Percentiles rank a stretch among this genome's conserved stretches.
Evolutionary conservation across 2,888 invertebrate species (phyloP).

Genomic region (Sphecodes monilicornis): DNA sequence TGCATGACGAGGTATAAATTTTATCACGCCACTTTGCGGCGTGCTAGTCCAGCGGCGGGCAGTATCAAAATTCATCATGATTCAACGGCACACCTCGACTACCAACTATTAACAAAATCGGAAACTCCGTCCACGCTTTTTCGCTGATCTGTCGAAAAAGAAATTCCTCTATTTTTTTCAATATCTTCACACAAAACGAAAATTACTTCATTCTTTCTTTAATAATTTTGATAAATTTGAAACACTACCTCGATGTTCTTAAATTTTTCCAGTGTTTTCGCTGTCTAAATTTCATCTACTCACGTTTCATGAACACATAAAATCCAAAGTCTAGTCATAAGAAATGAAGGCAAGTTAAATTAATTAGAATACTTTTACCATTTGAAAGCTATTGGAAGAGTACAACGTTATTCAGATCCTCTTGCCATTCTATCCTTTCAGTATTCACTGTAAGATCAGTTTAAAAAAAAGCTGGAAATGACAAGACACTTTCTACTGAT

Average conservation of each 20-base stretch:
- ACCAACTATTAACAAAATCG: background rate
- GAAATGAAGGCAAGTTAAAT: no score
- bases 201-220: background rate
- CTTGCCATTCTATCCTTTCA: no score
- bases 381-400: no score
- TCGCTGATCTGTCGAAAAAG: background rate
- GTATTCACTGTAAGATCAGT: background rate
- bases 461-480: background rate
- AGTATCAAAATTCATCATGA: constrained; percentile 4
- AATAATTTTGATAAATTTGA: background rate
- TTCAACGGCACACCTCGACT: background rate
- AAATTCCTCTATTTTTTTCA: background rate
- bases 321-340: no score
- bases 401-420: no score
- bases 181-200: background rate
- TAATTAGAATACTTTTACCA: no score
- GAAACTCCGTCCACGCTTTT: background rate
- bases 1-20: constrained; percentile 51
- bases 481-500: background rate
- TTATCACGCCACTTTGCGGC: constrained; percentile 24
- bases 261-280: no score
- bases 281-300: no score
- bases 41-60: background rate
- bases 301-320: no score
- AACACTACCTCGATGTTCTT: background rate